phyloP scores from a whole-genome alignment of 1,140 invertebrate species.

The Polypedilum vanderplanki region DNA sequence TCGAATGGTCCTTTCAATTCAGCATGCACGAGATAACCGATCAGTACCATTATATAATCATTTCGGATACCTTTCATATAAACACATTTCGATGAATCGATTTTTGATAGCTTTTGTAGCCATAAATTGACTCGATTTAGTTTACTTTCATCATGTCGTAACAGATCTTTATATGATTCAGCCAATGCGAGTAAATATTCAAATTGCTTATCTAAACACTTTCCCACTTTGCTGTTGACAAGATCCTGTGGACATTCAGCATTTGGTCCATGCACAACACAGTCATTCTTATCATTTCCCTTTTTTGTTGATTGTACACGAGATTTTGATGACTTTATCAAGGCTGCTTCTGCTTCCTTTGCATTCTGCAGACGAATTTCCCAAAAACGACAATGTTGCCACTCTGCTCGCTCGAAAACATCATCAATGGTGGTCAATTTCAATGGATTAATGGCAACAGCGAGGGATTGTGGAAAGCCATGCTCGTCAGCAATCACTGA shows the following conservation, averaged over 20 bases:
- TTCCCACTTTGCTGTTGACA: not conserved
- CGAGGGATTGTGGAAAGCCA: not conserved
- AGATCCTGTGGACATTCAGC: not conserved
- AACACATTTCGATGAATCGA: constrained; percentile 34
- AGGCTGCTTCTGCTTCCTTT: not conserved
- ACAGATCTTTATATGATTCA: not conserved
- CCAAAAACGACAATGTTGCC: not conserved
- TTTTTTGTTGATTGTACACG: not conserved
- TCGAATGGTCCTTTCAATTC: constrained; percentile 42
- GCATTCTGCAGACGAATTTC: not conserved
- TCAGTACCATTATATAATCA: constrained; percentile 40
- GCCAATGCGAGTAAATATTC: not conserved
- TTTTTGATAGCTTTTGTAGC: constrained; percentile 37
- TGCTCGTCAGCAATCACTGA: not conserved
- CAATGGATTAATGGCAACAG: constrained; percentile 9
- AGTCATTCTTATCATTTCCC: not conserved
- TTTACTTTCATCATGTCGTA: not conserved
- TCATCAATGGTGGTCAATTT: constrained; percentile 5
- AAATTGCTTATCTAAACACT: constrained; percentile 13
- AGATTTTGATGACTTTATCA: not conserved
- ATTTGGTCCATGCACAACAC: not conserved
- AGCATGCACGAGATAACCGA: constrained; percentile 34
- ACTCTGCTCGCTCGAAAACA: not conserved
- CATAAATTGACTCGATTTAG: constrained; percentile 33
- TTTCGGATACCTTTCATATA: constrained; percentile 40